phyloP scores from a whole-genome alignment of 2,888 invertebrate genomes.

The Sipha maydis region DNA sequence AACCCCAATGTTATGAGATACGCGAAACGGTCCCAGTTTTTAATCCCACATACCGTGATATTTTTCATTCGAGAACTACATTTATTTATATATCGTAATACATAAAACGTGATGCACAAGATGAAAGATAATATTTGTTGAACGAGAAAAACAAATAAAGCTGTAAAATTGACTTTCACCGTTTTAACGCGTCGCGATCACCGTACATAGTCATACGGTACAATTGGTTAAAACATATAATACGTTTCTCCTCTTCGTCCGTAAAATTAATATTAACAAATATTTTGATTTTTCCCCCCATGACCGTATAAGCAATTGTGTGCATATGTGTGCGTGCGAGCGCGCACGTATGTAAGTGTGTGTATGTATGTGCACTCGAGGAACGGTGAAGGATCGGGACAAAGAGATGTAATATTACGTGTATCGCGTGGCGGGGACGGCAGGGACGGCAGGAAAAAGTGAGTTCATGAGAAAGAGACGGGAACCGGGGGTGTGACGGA shows the following conservation, averaged over 20 bases:
- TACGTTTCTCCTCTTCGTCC: conserved; percentile 15
- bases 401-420: conserved; percentile 1
- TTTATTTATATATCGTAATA: background rate
- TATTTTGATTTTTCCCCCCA: background rate
- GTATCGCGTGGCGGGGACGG: background rate
- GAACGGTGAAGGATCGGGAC: background rate
- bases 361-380: background rate
- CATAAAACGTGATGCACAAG: background rate
- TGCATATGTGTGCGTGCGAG: no score
- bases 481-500: background rate
- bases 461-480: conserved; percentile 16
- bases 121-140: background rate
- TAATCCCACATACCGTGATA: no score
- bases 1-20: no score
- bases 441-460: conserved; percentile 24
- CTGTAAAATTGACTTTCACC: background rate
- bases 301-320: no score
- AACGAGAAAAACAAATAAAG: background rate
- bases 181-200: background rate
- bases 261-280: conserved; percentile 11
- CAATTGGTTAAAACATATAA: background rate
- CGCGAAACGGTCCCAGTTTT: no score
- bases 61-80: background rate
- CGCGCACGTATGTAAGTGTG: background rate
- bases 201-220: background rate